phyloP scores from a whole-genome alignment of 2,888 invertebrate species.

The Norana najaformis region DNA sequence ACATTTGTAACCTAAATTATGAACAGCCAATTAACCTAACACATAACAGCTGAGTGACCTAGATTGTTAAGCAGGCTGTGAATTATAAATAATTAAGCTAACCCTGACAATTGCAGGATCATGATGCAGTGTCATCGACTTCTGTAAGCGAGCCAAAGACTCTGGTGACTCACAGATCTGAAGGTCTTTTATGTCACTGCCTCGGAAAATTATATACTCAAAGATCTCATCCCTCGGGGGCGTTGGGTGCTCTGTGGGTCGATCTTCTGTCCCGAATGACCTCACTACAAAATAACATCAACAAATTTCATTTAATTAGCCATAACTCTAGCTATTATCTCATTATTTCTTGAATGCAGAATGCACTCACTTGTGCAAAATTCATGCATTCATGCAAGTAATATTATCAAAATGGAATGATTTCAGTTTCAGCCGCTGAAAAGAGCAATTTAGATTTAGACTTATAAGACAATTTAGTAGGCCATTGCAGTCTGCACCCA shows the following conservation, averaged over 20 bases:
- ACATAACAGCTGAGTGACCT: not conserved
- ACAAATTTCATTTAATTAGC: not conserved
- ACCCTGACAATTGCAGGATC: slow-evolving; percentile 96
- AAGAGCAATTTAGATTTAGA: not conserved
- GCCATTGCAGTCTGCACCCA: too few relatives aligned
- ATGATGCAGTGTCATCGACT: slow-evolving; percentile 65
- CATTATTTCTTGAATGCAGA: not conserved
- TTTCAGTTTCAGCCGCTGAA: not conserved
- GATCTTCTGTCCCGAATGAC: slow-evolving; percentile 97
- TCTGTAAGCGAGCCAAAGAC: slow-evolving; percentile 62
- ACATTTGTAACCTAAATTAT: not conserved
- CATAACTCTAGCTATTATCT: not conserved
- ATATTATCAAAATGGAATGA: not conserved
- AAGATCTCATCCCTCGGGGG: slow-evolving; percentile 96
- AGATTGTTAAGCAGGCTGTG: too few relatives aligned
- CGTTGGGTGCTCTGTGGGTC: slow-evolving; percentile 91
- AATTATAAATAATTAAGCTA: slow-evolving; percentile 43
- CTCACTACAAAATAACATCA: slow-evolving; percentile 73
- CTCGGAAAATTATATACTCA: slow-evolving; percentile 96
- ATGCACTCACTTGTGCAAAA: not conserved
- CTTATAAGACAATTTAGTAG: too few relatives aligned
- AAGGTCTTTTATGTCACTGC: slow-evolving; percentile 97
- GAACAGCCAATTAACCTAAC: not conserved
- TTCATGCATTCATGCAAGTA: not conserved
- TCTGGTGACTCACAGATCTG: slow-evolving; percentile 77